Base-by-base conservation (phyloP, 1,140 invertebrate species). In the Hesperophylax magnus region DNA sequence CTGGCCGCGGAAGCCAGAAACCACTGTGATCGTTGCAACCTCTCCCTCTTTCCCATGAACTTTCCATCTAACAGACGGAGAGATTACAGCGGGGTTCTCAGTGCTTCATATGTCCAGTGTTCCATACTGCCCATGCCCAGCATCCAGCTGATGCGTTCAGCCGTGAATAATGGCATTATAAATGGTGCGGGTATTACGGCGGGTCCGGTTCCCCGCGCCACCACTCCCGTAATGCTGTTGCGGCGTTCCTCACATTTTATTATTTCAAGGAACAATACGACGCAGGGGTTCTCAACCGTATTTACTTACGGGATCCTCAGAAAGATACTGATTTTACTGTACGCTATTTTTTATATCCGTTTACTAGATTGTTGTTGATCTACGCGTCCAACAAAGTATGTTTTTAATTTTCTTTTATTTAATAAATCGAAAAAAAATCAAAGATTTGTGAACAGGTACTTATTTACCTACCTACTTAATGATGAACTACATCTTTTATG, bases 111-210 rank as follows among this genome's bases (percentile, higher is more conserved):
- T n/a, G n/a, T n/a, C n/a, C n/a, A n/a, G n/a, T n/a, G n/a, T n/a
- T n/a, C n/a, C n/a, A n/a, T n/a, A n/a, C n/a, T n/a, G n/a, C n/a
- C 22, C 1, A 15, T 17, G 27, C 61, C 18, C 18, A 24, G 20
- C 63, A 31, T 14, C 27, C 63, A 65, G 22, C 39, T 3, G 65
- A 47, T 69, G 65, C 34, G 34, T 69, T 47, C 67, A 39, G 39
- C 67, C 67, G 67, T 71, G 67, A 2, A 71, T 71, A 71, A 71
- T 71, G 67, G 67, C 67, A 71, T 71, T 71, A 71, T 71, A 71
- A 71, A 71, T 47, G 39, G 39, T 47, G 39, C 39, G 14, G 67
- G 67, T 71, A 71, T 71, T 52, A 71, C 39, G 31, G 65, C 65
- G 65, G 34, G 65, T 69, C 17, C 31, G 31, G 17, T 34, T 18